phyloP scores from a whole-genome alignment of 2,797 vertebrate genomes.

The Melanogrammus aeglefinus region DNA sequence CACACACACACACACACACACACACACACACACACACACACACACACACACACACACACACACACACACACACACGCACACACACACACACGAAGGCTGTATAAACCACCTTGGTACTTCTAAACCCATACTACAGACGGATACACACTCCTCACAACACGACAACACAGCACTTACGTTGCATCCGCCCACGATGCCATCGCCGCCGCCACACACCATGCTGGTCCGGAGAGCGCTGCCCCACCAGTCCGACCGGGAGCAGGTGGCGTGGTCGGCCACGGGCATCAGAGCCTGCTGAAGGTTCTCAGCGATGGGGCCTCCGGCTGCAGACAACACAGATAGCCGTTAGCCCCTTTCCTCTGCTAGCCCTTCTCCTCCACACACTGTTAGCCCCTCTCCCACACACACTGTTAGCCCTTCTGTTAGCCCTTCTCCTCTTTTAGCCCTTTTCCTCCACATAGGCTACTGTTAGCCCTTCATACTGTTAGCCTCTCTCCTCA shows the following conservation, averaged over 20 bases:
- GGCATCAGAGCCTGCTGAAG: slow-evolving; percentile 93
- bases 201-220: slow-evolving; percentile 79
- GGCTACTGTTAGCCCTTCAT: no score
- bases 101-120: no score
- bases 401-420: no score
- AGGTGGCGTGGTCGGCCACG: slow-evolving; percentile 80
- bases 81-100: no score
- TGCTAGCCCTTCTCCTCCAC: no score
- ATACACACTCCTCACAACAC: not conserved
- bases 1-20: no score
- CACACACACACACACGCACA: not conserved
- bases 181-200: slow-evolving; percentile 77
- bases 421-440: no score
- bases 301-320: slow-evolving; percentile 80
- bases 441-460: no score
- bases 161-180: slow-evolving; percentile 66
- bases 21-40: no score
- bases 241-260: slow-evolving; percentile 84
- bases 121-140: not conserved
- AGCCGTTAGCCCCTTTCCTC: slow-evolving; percentile 35
- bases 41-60: no score
- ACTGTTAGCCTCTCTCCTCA: no score
- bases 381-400: no score
- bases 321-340: slow-evolving; percentile 73
- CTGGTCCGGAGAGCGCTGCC: slow-evolving; percentile 54